Evolutionary conservation across 2,113 vertebrate species (phyloP).

Genomic region (Xenopus laevis): DNA sequence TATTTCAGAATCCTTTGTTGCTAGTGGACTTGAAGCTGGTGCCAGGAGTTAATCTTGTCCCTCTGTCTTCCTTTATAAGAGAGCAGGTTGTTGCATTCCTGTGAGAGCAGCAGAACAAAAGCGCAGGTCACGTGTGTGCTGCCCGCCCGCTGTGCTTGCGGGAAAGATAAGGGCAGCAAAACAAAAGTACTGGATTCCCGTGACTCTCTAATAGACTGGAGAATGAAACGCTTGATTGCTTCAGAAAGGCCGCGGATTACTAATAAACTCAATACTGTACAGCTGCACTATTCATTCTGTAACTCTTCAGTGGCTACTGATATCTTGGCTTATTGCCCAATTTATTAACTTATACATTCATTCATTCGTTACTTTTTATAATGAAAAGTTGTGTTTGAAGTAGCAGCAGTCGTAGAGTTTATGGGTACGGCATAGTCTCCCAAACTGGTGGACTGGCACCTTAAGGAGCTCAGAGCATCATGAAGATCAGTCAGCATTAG

Average conservation of each 20-base stretch:
- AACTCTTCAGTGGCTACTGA: no score
- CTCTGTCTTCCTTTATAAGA: background rate
- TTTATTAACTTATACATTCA: no score
- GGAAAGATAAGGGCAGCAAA: conserved; percentile 26
- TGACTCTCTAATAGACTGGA: background rate
- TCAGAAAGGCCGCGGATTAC: background rate
- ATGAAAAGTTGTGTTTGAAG: no score
- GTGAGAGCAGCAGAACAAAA: conserved; percentile 18
- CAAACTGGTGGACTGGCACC: no score
- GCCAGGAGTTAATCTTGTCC: conserved; percentile 12
- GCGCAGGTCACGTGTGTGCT: conserved; percentile 13
- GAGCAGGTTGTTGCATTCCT: conserved; percentile 19
- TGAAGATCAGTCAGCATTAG: no score
- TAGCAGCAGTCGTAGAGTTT: no score
- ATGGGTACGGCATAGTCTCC: no score
- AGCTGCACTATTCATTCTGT: no score
- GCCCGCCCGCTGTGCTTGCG: conserved; percentile 17
- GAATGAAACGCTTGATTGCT: background rate
- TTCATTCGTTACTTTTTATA: no score
- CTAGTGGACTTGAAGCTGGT: background rate
- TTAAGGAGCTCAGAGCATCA: no score
- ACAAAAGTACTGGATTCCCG: conserved; percentile 2
- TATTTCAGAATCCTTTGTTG: background rate
- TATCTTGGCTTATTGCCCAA: no score
- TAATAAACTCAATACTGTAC: no score